Evolutionary conservation across 2,888 invertebrate genomes (phyloP).

Genomic region (Electrophaes corylata): DNA sequence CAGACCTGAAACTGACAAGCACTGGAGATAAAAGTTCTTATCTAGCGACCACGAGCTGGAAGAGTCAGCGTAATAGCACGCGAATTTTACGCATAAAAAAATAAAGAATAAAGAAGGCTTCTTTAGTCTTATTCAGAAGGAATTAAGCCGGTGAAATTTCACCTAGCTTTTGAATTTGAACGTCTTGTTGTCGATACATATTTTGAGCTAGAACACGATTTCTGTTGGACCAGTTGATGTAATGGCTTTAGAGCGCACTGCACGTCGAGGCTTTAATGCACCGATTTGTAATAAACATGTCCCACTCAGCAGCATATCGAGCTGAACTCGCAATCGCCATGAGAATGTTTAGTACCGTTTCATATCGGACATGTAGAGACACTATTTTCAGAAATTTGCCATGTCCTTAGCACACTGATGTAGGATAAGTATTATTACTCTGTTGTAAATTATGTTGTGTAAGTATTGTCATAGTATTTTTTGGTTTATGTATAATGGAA

Average conservation of each 20-base stretch:
- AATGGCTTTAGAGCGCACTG: constrained; percentile 47
- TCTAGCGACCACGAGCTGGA: no score
- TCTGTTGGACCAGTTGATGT: constrained; percentile 48
- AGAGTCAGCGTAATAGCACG: no score
- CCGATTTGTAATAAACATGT: constrained; percentile 44
- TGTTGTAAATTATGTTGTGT: neutral
- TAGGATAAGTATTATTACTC: constrained; percentile 2
- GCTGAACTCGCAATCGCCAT: constrained; percentile 29
- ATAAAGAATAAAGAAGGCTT: no score
- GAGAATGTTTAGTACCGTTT: constrained; percentile 27
- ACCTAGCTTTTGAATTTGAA: constrained; percentile 29
- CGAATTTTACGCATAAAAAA: no score
- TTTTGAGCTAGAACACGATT: constrained; percentile 50
- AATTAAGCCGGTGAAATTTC: constrained; percentile 30
- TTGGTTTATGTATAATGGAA: no score
- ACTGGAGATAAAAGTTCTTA: neutral
- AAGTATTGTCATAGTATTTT: neutral
- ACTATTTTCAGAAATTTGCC: constrained; percentile 20
- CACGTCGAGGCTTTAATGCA: constrained; percentile 44
- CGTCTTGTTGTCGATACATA: constrained; percentile 29
- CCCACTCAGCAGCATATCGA: constrained; percentile 34
- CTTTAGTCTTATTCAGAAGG: no score
- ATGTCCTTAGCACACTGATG: constrained; percentile 2
- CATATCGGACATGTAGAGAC: constrained; percentile 23
- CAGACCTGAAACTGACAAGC: neutral